These are phyloP conservation scores for Limnothrissa miodon DNA, from an alignment of 2,113 vertebrate species.

Conservation along the genomic window DNA sequence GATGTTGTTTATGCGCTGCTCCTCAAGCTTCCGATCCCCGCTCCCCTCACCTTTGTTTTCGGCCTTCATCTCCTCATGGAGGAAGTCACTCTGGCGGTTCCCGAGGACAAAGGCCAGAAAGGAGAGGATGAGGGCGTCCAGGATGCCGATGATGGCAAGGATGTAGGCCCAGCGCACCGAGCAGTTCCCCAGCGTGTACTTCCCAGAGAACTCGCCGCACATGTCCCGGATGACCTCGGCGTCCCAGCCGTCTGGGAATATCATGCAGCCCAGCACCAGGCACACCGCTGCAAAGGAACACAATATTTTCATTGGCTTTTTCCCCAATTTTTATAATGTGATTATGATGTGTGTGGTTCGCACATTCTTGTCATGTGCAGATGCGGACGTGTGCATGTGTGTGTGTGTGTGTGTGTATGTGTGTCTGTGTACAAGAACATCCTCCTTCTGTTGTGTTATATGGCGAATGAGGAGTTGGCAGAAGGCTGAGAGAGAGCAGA, in stretches of 20 bases:
- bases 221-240: conserved; percentile 88
- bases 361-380: no score
- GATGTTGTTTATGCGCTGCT: no score
- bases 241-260: conserved; percentile 92
- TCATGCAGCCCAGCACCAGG: conserved; percentile 90
- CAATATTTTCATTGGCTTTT: not conserved
- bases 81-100: conserved; percentile 87
- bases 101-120: conserved; percentile 93
- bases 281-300: conserved; percentile 77
- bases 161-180: conserved; percentile 93
- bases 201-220: conserved; percentile 89
- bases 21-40: no score
- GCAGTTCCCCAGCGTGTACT: conserved; percentile 88
- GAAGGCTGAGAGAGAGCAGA: not conserved
- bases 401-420: not conserved
- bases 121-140: conserved; percentile 91
- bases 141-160: conserved; percentile 90
- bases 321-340: not conserved
- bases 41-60: conserved; percentile 83
- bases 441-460: not conserved
- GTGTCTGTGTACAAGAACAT: not conserved
- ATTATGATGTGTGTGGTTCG: no score
- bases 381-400: not conserved
- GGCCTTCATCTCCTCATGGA: conserved; percentile 84
- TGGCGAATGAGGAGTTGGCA: not conserved